Conservation (phyloP, 2,888 invertebrate species). For the Acleris laterana region DNA sequence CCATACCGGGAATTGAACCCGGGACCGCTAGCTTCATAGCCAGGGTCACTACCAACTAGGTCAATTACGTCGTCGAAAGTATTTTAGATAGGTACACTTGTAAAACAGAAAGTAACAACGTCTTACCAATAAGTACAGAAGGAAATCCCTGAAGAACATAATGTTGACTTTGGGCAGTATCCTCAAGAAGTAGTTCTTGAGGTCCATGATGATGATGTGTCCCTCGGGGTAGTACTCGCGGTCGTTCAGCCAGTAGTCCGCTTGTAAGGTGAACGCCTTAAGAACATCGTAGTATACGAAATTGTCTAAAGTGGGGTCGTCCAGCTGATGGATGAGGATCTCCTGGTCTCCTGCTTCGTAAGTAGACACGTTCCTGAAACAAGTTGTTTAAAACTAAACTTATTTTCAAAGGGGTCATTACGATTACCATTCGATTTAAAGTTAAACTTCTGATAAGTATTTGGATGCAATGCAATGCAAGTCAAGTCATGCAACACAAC, state of each 20-base stretch:
- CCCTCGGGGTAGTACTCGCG: constrained; percentile 55
- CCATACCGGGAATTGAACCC: no score
- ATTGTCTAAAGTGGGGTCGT: constrained; percentile 58
- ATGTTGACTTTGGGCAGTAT: constrained; percentile 66
- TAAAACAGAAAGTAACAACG: constrained; percentile 19
- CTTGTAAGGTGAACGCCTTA: constrained; percentile 60
- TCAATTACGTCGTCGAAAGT: no score
- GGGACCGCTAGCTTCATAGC: no score
- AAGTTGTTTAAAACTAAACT: neutral
- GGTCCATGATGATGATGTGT: constrained; percentile 67
- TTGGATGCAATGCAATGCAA: no score
- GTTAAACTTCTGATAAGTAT: no score
- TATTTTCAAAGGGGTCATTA: no score
- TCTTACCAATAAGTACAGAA: constrained; percentile 67
- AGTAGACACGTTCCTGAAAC: constrained; percentile 54
- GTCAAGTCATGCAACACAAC: no score
- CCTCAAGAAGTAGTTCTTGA: constrained; percentile 59
- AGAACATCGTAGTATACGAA: constrained; percentile 64
- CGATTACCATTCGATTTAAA: no score
- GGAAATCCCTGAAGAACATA: constrained; percentile 66
- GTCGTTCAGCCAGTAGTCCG: constrained; percentile 62
- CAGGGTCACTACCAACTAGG: no score
- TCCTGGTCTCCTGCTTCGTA: constrained; percentile 58
- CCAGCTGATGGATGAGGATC: constrained; percentile 62
- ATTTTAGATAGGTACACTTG: no score